Conservation (phyloP, 2,888 invertebrate species). For the Agapetus fuscipes region DNA sequence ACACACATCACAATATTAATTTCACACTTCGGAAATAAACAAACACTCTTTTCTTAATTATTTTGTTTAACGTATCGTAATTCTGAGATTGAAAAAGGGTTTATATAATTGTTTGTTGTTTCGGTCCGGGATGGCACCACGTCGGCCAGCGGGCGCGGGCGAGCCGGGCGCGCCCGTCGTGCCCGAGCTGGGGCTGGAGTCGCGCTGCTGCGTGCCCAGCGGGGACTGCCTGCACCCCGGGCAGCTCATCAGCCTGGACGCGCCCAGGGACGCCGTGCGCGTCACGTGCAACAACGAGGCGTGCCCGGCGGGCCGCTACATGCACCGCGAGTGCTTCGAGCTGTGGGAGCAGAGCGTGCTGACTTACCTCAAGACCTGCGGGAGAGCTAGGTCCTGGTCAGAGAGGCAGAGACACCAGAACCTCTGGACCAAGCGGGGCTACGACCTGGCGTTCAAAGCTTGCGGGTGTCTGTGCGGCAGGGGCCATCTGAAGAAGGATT, state of each 20-base stretch:
- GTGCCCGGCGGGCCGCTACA: constrained; percentile 80
- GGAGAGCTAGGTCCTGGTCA: constrained; percentile 89
- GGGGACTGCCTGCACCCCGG: constrained; percentile 69
- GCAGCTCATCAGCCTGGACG: constrained; percentile 52
- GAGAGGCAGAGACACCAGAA: constrained; percentile 91
- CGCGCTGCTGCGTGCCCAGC: constrained; percentile 71
- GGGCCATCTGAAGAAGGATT: constrained; percentile 88
- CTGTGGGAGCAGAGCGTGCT: constrained; percentile 87
- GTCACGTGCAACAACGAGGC: constrained; percentile 92
- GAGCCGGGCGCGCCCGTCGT: constrained; percentile 32
- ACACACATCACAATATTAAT: constrained; percentile 26
- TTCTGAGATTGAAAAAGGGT: not conserved
- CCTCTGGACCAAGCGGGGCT: constrained; percentile 96
- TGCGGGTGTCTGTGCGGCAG: constrained; percentile 90
- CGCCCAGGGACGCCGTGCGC: constrained; percentile 65
- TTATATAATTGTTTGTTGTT: not conserved
- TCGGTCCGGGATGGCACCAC: constrained; percentile 37
- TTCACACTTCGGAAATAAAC: no score
- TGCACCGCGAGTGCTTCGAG: constrained; percentile 95
- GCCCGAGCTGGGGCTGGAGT: constrained; percentile 33
- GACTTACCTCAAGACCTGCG: constrained; percentile 81
- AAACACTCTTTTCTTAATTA: not conserved
- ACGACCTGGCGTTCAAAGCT: constrained; percentile 90
- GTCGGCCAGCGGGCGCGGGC: constrained; percentile 39
- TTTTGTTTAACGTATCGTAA: not conserved